phyloP scores from a whole-genome alignment of 2,797 vertebrate genomes.

The Pogoniulus pusillus region DNA sequence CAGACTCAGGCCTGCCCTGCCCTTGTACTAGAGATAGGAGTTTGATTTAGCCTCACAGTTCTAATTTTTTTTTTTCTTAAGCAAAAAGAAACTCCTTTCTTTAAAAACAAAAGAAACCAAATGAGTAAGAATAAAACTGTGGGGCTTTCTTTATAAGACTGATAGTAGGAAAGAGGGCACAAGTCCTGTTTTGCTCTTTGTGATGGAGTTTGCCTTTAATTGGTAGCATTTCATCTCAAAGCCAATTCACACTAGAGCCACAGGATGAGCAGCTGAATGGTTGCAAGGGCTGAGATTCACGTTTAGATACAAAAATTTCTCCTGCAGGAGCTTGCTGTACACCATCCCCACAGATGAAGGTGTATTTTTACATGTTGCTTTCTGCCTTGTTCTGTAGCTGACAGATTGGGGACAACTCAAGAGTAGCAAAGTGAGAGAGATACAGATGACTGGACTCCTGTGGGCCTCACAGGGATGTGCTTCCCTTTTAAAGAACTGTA shows the following conservation, averaged over 20 bases:
- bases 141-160: not conserved
- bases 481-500: conserved; percentile 77
- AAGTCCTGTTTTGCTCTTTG: not conserved
- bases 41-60: not conserved
- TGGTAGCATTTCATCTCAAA: conserved; percentile 7
- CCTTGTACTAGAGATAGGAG: not conserved
- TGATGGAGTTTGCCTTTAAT: conserved; percentile 7
- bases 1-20: not conserved
- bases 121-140: not conserved
- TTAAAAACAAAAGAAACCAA: not conserved
- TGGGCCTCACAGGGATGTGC: conserved; percentile 74
- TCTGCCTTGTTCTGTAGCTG: conserved; percentile 58
- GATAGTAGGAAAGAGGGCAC: not conserved
- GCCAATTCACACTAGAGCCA: not conserved
- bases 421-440: conserved; percentile 74
- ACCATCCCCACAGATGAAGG: conserved; percentile 34
- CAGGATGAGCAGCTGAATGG: not conserved
- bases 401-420: conserved; percentile 81
- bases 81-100: not conserved
- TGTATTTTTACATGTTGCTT: conserved; percentile 47
- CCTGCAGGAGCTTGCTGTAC: not conserved
- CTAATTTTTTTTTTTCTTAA: not conserved
- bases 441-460: conserved; percentile 71
- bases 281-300: conserved; percentile 34
- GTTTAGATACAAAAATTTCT: conserved; percentile 52